Evolutionary conservation across 2,888 invertebrate genomes (phyloP).

Genomic region (Panzeria rudis): DNA sequence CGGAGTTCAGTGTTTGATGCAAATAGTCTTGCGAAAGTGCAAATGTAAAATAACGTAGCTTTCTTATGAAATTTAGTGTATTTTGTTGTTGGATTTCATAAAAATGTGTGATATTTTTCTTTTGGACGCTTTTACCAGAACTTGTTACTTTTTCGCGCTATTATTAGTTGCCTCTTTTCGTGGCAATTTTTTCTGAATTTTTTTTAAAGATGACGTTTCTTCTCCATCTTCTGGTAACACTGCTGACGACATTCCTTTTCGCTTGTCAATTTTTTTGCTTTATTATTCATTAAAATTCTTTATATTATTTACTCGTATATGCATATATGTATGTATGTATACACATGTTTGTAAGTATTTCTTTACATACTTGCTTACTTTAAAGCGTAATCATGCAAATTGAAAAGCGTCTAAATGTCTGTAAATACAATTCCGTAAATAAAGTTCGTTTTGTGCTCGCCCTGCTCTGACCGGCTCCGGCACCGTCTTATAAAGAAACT

Average conservation of each 20-base stretch:
- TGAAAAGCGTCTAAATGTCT: conserved; percentile 71
- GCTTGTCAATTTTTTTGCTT: conserved; percentile 44
- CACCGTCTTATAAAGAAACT: conserved; percentile 19
- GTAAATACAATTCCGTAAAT: conserved; percentile 64
- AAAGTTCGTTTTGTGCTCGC: conserved; percentile 31
- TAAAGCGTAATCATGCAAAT: conserved; percentile 54
- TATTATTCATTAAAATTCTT: conserved; percentile 29
- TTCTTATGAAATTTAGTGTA: too few relatives aligned
- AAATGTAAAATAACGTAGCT: too few relatives aligned
- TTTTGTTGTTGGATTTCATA: too few relatives aligned
- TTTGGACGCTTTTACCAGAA: too few relatives aligned
- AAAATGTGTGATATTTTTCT: too few relatives aligned
- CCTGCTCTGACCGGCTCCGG: conserved; percentile 25
- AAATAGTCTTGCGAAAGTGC: too few relatives aligned
- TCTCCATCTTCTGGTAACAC: not conserved
- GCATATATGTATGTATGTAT: not conserved
- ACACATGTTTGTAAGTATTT: not conserved
- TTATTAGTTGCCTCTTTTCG: too few relatives aligned
- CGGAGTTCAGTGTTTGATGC: too few relatives aligned
- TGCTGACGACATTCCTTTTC: conserved; percentile 50
- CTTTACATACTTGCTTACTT: conserved; percentile 19
- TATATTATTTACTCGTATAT: not conserved
- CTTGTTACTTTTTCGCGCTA: too few relatives aligned
- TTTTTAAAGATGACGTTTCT: not conserved
- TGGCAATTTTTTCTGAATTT: too few relatives aligned